Base-by-base conservation (phyloP, 2,888 invertebrate genomes). In the Dichetophora obliterata region DNA sequence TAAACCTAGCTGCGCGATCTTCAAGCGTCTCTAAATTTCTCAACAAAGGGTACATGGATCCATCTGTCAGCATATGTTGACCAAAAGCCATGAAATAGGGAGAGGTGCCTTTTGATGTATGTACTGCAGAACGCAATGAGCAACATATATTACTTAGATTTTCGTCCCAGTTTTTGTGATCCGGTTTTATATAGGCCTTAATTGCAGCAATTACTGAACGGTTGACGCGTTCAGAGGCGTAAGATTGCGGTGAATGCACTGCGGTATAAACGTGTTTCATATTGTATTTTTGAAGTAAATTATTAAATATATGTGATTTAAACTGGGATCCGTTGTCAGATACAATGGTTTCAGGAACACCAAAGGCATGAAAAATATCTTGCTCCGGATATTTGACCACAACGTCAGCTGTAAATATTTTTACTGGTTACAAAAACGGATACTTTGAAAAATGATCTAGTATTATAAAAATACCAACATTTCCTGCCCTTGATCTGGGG, bases 101-200 rank as follows among this genome's bases (percentile, higher is more conserved):
- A 24, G 76, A 77, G 34, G 76, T 19, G 8, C 78, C 61, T 0
- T 78, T 73, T 14, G 68, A 71, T 4, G 75, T 48, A 68, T 77
- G 79, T 4, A 68, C 24, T 0, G 66, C 9, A 31, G 75, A 70
- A 9, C 70, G 74, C 3, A 77, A 43, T n/a, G 80, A 72, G 22
- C 72, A 74, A 8, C 43, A 43, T 48, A 78, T 79, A 16, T 59
- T 43, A 48, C 59, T 78, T 1, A 80, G 34, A 3, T 78, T 19
- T 3, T 77, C 77, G 73, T 80, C 79, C 81, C 79, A 79, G 52
- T 76, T 65, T 0, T 24, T 77, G 34, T 82, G 77, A 50, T 77
- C 66, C 0, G 77, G 73, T 11, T 57, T n/a, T n/a, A 81, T 19
- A 52, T 72, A 77, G 0, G 79, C 34, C 5, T 77, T 61, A 16